Percentiles rank a stretch among this genome's conserved stretches.
Conservation (phyloP, 2,113 vertebrate species). For the Antechinus flavipes region DNA sequence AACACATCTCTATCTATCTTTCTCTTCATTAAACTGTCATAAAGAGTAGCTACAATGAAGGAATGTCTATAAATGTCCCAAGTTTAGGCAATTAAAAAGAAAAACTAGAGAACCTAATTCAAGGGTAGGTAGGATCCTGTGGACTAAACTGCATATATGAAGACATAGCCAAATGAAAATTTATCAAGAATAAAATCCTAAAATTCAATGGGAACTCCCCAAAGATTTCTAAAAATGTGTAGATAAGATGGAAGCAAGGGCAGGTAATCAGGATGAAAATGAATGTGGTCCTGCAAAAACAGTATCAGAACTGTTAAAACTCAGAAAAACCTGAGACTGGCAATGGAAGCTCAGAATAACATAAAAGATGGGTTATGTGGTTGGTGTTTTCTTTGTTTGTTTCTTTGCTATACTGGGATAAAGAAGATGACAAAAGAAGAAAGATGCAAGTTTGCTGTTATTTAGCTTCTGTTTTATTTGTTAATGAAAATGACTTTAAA, state of each 20-base stretch:
- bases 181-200: background rate
- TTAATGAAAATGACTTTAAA: background rate
- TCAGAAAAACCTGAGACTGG: background rate
- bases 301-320: background rate
- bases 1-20: too few species aligned
- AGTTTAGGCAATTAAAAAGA: background rate
- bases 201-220: background rate
- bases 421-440: background rate
- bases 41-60: background rate
- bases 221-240: background rate
- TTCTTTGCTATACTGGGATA: background rate
- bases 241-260: background rate
- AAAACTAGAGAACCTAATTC: background rate
- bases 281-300: background rate
- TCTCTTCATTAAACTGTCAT: background rate
- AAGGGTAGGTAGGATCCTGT: background rate
- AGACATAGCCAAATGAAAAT: background rate
- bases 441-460: background rate
- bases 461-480: background rate
- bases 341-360: background rate
- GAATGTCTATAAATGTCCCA: background rate
- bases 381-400: background rate
- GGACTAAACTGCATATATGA: background rate
- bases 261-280: background rate
- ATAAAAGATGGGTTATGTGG: background rate